A percentile compares a stretch with the other conserved stretches of the same genome.
phyloP scores from a whole-genome alignment of 1,140 invertebrate species.

The Trissolcus basalis region DNA sequence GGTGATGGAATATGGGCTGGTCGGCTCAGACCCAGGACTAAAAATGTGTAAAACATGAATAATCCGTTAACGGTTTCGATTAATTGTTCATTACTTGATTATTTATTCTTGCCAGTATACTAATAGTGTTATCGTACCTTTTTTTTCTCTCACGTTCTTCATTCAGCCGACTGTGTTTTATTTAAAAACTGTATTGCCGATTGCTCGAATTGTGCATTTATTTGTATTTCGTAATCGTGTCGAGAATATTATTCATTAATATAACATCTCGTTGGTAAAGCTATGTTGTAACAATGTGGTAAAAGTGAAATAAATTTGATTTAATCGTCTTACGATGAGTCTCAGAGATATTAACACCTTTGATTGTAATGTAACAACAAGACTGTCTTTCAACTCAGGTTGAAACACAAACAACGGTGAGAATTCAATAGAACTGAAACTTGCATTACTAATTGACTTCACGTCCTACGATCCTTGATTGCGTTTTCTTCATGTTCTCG shows the following conservation, averaged over 20 bases:
- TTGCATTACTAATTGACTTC: constrained; percentile 18
- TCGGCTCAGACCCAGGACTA: constrained; percentile 44
- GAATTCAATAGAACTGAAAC: too few relatives aligned
- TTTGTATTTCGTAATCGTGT: constrained; percentile 13
- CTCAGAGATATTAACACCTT: constrained; percentile 37
- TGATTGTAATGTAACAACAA: constrained; percentile 5
- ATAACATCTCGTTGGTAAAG: not conserved
- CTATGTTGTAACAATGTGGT: constrained; percentile 22
- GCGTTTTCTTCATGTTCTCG: not conserved
- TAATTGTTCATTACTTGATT: constrained; percentile 14
- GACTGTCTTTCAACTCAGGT: constrained; percentile 1
- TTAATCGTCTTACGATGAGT: constrained; percentile 4
- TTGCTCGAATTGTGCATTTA: constrained; percentile 33
- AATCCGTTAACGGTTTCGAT: constrained; percentile 34
- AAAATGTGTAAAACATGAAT: constrained; percentile 47
- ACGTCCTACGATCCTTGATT: constrained; percentile 12
- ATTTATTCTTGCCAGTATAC: too few relatives aligned
- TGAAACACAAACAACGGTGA: too few relatives aligned
- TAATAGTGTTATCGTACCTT: not conserved
- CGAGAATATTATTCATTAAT: too few relatives aligned
- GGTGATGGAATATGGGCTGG: constrained; percentile 42
- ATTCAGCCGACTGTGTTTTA: not conserved
- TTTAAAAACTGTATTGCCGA: not conserved
- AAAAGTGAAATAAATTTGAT: constrained; percentile 13
- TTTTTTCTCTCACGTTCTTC: not conserved